Evolutionary conservation across 2,797 vertebrate genomes (phyloP), one percentile per base, ranked within the genome.

Genomic region (Otolemur crassicaudatus): DNA sequence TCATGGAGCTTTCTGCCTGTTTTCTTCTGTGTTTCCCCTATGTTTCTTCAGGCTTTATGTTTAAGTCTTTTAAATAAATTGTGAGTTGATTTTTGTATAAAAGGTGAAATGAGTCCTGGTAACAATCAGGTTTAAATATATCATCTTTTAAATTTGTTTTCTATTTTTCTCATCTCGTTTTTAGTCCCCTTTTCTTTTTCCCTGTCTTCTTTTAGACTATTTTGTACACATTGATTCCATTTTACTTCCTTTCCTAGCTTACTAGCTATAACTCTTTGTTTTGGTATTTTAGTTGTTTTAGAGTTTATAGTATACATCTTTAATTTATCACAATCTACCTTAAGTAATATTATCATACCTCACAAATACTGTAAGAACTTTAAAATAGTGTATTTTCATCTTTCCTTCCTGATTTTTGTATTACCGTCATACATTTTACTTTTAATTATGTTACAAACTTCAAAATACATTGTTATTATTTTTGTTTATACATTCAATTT

Each of bases 341-440:
- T 84, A 77, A 56, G 10, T 56, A 17, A 82, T 23, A 29, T 49
- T 67, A 60, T 67, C 37, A 27, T 22, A 75, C 80, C 22, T 92
- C 46, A n/a, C 19, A 65, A 37, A 82, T 85, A 61, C 4, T 29
- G 49, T n/a, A 76, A 94, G 37, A 77, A 83, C 13, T 20, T 87
- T 67, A 75, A 90, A 90, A 90, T 31, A 5, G 34, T 70, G 31
- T 61, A 89, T 90, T 91, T 67, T 95, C 34, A 61, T 94, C 85
- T 86, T n/a, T 10, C 7, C 23, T 19, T 31, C 63, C 61, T 67
- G 40, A 56, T 19, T 19, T 90, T 61, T 43, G 67, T 76, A 40
- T 73, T 92, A 63, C 87, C 87, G 4, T 56, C 83, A 75, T 67
- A 93, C 2, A 70, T 85, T 93, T 85, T 37, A 58, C 20, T 87